A percentile compares a stretch with the other conserved stretches of the same genome.
phyloP scores from a whole-genome alignment of 1,140 invertebrate genomes.

The Drosophila subpulchrella region DNA sequence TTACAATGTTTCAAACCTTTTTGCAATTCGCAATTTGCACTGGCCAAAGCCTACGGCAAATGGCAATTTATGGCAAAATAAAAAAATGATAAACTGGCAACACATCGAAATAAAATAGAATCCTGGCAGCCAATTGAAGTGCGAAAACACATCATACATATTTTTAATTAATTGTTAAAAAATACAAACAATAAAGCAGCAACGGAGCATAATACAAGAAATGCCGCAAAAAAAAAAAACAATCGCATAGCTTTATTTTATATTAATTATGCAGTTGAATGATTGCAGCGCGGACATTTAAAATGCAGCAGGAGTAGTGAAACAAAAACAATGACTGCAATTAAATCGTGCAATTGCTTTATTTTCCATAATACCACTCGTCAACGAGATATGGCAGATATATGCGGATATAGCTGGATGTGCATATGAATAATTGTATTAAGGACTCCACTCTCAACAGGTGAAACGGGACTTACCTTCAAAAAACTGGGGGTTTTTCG shows the following conservation, averaged over 20 bases:
- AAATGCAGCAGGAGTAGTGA: constrained; percentile 35
- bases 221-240: constrained; percentile 36
- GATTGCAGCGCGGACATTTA: constrained; percentile 68
- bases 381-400: background rate
- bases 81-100: constrained; percentile 10
- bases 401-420: constrained; percentile 1
- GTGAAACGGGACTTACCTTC: constrained; percentile 39
- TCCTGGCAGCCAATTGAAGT: constrained; percentile 46
- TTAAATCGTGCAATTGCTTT: constrained; percentile 36
- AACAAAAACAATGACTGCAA: constrained; percentile 52
- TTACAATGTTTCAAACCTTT: constrained; percentile 37
- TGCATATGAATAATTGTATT: constrained; percentile 37
- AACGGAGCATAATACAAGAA: background rate
- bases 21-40: constrained; percentile 41
- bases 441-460: constrained; percentile 38
- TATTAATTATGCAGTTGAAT: constrained; percentile 80
- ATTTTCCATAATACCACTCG: constrained; percentile 41
- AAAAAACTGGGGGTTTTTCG: background rate
- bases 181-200: constrained; percentile 41
- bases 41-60: constrained; percentile 18
- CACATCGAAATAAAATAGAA: constrained; percentile 21
- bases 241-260: constrained; percentile 76
- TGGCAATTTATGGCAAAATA: constrained; percentile 46
- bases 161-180: constrained; percentile 77
- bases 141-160: constrained; percentile 57